These are phyloP conservation scores for Ephydatia muelleri DNA, from an alignment of 37 sponge, comb jelly and placozoan species.

Conservation along the genomic window DNA sequence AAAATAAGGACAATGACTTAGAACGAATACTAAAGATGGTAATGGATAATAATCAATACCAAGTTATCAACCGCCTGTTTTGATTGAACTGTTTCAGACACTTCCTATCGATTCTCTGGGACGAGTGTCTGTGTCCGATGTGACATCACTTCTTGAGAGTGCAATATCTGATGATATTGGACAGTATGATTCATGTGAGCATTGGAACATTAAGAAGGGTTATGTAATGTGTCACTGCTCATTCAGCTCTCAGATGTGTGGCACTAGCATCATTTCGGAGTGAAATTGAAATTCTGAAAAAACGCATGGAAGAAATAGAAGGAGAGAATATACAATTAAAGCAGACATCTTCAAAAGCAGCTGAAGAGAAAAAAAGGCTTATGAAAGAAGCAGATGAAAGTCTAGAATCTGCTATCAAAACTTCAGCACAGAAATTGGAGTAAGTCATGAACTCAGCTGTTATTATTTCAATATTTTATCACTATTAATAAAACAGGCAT, in stretches of 20 bases:
- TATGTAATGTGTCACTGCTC: background rate
- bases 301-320: slow-evolving; percentile 34
- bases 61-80: background rate
- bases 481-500: background rate
- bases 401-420: slow-evolving; percentile 8
- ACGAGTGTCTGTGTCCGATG: slow-evolving; percentile 26
- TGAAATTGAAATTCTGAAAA: slow-evolving; percentile 25
- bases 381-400: slow-evolving; percentile 52
- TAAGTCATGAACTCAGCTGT: background rate
- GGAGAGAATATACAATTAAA: slow-evolving; percentile 20
- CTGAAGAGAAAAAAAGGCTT: slow-evolving; percentile 51
- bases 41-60: background rate
- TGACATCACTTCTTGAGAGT: slow-evolving; percentile 32
- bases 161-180: slow-evolving; percentile 29
- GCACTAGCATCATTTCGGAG: slow-evolving; percentile 25
- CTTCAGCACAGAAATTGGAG: slow-evolving; percentile 35
- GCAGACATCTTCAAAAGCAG: slow-evolving; percentile 13
- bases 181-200: background rate
- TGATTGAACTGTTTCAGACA: slow-evolving; percentile 1
- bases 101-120: slow-evolving; percentile 36
- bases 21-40: slow-evolving; percentile 24
- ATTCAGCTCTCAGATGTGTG: slow-evolving; percentile 34
- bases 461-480: background rate
- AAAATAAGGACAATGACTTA: background rate
- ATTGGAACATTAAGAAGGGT: background rate